phyloP scores from a whole-genome alignment of 2,113 vertebrate species.

The Alligator mississippiensis region DNA sequence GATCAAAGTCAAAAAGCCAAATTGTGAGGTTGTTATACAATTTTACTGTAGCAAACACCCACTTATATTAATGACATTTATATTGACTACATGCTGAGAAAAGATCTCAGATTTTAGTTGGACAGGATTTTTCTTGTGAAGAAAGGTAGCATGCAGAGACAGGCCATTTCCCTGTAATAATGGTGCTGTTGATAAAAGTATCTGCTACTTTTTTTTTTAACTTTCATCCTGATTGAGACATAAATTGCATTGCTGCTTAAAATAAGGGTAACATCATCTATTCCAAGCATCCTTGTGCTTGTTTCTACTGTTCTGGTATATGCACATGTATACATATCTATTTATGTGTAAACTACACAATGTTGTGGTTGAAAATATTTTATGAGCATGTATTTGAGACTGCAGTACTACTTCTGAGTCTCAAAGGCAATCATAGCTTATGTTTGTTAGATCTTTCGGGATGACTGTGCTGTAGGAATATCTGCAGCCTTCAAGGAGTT shows the following conservation, averaged over 20 bases:
- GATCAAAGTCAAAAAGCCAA: background rate
- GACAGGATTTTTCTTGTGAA: background rate
- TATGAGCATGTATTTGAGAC: background rate
- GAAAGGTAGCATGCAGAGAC: background rate
- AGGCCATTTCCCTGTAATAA: background rate
- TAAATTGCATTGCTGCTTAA: background rate
- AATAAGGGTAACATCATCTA: background rate
- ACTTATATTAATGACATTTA: background rate
- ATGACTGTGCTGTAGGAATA: background rate
- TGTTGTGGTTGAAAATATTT: background rate
- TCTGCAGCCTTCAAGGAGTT: background rate
- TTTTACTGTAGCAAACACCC: background rate
- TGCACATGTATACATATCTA: background rate
- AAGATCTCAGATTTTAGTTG: background rate
- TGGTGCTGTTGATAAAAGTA: fast-evolving
- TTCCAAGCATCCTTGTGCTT: background rate
- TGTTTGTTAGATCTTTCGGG: background rate
- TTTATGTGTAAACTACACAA: background rate
- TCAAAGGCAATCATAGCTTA: background rate
- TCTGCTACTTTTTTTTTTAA: background rate
- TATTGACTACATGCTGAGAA: background rate
- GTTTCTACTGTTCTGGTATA: background rate
- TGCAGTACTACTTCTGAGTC: background rate
- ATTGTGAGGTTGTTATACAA: background rate
- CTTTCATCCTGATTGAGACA: background rate